Base-by-base conservation (phyloP, 2,113 vertebrate species). In the Poicephalus gulielmi region DNA sequence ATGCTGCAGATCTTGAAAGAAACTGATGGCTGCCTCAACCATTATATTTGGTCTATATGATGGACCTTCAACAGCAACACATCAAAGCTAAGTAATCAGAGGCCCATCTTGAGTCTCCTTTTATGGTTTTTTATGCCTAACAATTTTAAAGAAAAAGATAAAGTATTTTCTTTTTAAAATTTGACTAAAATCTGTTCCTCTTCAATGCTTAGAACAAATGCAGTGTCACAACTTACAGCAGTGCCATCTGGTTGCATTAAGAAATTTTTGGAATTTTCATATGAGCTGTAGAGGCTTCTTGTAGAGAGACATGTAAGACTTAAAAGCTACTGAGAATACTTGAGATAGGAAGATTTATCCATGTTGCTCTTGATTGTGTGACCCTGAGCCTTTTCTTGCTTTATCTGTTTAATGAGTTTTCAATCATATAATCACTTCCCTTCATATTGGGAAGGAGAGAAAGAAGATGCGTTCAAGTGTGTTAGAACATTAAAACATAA, bases 191-290 rank as follows among this genome's bases (percentile, higher is more conserved):
- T 73, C 96, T 94, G 76, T 60, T 79, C 67, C 43, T 91, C 81
- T 59, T 96, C 50, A 63, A 92, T 50, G 76, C 83, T 67, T 84
- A 81, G 68, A 95, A 86, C 23, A 53, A 2, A 22, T 2, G 30
- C 62, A 93, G 46, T 88, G 90, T 91, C 91, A 95, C 91, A 85
- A 53, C 67, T 97, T 96, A 93, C 88, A 95, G 92, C 86, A 96
- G 78, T 95, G 70, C 41, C 11, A 37, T 80, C 87, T 96, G 84
- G 88, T 92, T 96, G 68, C 74, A 92, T 92, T 89, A 96, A 95
- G 91, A 96, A 96, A 93, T 37, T 92, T 94, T 76, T 67, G 69
- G 96, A 95, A 90, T 95, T 89, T 53, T 88, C 4, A 3, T 52
- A 74, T 75, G 82, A 69, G 37, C 66, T 77, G 85, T 44, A 53